phyloP scores from a whole-genome alignment of 2,888 invertebrate species.

The Drosophila setosimentum region DNA sequence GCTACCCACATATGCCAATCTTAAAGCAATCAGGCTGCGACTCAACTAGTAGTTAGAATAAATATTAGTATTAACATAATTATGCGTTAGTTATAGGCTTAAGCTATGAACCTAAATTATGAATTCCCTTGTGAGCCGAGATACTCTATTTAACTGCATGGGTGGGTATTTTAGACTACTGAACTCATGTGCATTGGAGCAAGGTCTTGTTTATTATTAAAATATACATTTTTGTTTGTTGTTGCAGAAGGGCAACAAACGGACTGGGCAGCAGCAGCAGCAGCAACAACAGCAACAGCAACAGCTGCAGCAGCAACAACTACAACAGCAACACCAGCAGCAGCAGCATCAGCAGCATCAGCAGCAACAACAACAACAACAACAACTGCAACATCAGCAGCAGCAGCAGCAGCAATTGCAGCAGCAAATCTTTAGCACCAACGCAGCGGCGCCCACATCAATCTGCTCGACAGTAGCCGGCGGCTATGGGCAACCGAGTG shows the following conservation, averaged over 20 bases:
- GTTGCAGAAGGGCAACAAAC: constrained; percentile 82
- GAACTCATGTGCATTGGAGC: neutral
- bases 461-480: constrained; percentile 75
- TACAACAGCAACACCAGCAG: constrained; percentile 54
- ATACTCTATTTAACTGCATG: neutral
- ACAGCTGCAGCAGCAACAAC: constrained; percentile 61
- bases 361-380: constrained; percentile 61
- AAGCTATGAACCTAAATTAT: neutral
- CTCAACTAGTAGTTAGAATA: constrained; percentile 1
- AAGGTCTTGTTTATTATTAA: neutral
- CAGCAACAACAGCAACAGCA: constrained; percentile 58
- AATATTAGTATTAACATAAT: constrained; percentile 1
- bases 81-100: neutral
- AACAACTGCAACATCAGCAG: constrained; percentile 51
- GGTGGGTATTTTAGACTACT: neutral
- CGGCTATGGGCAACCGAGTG: constrained; percentile 84
- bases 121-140: neutral
- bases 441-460: constrained; percentile 75
- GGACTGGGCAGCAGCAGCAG: constrained; percentile 57
- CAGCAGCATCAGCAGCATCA: constrained; percentile 59
- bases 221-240: neutral
- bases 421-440: constrained; percentile 83
- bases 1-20: neutral
- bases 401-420: constrained; percentile 66
- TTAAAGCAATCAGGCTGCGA: neutral